Percentiles rank a stretch among this genome's conserved stretches.
Conservation (phyloP, 2,797 vertebrate genomes). For the Nyctalus aviator region DNA sequence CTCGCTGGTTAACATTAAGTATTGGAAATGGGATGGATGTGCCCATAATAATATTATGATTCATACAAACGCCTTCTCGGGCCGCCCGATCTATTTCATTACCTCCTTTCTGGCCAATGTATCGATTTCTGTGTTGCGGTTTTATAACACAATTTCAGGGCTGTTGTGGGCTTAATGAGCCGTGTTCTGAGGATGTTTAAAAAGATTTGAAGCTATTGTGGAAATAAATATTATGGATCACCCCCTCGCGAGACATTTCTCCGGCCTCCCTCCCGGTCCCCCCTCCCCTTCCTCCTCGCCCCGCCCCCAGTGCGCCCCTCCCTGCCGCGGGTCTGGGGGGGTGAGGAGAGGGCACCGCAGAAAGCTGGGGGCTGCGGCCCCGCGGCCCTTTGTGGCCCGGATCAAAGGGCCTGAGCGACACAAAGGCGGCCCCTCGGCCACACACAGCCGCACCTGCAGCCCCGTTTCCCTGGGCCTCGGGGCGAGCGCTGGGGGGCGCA, state of each 20-base stretch:
- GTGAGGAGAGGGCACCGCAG: conserved; percentile 46
- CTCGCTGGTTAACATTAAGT: conserved; percentile 89
- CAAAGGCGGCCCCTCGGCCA: conserved; percentile 92
- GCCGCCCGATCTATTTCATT: conserved; percentile 90
- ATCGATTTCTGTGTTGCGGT: conserved; percentile 92
- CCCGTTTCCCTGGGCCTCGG: conserved; percentile 88
- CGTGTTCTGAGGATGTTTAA: conserved; percentile 91
- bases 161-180: conserved; percentile 90
- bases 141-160: conserved; percentile 91
- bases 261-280: background rate
- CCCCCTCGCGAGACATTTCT: conserved; percentile 77
- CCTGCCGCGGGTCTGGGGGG: background rate
- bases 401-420: conserved; percentile 93
- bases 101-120: conserved; percentile 87
- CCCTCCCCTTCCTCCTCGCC: background rate
- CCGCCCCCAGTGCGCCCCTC: conserved; percentile 19
- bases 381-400: conserved; percentile 90
- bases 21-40: conserved; percentile 85
- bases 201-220: conserved; percentile 90
- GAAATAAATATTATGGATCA: conserved; percentile 91
- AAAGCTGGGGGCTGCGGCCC: conserved; percentile 88
- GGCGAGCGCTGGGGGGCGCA: conserved; percentile 69
- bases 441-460: conserved; percentile 92
- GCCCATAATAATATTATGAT: conserved; percentile 89
- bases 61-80: conserved; percentile 87